These are phyloP conservation scores for Podargus strigoides DNA, from an alignment of 2,797 vertebrate species.

Conservation along the genomic window DNA sequence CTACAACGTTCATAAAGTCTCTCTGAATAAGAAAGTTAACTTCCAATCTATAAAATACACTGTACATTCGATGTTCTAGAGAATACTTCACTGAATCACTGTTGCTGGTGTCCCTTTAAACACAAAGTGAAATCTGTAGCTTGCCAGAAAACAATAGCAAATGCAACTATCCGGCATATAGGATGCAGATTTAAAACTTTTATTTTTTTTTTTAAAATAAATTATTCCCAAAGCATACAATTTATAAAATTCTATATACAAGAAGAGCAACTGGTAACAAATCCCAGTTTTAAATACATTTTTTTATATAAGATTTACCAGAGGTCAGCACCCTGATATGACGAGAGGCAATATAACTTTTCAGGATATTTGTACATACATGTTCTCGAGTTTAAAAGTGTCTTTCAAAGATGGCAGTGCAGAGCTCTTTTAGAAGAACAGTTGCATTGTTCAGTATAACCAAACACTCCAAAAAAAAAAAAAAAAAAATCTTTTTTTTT, in stretches of 20 bases:
- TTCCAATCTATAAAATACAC: slow-evolving; percentile 88
- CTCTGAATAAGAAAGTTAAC: slow-evolving; percentile 87
- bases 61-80: slow-evolving; percentile 82
- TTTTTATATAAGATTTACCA: slow-evolving; percentile 74
- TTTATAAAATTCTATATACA: slow-evolving; percentile 89
- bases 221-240: slow-evolving; percentile 88
- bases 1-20: slow-evolving; percentile 90
- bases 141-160: slow-evolving; percentile 58
- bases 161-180: slow-evolving; percentile 51
- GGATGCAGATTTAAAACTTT: slow-evolving; percentile 75
- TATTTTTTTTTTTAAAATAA: slow-evolving; percentile 81
- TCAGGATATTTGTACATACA: slow-evolving; percentile 82
- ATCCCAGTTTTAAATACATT: slow-evolving; percentile 91
- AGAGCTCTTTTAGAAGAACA: slow-evolving; percentile 82
- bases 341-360: slow-evolving; percentile 77
- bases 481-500: not conserved
- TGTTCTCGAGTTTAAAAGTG: slow-evolving; percentile 71
- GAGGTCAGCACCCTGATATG: slow-evolving; percentile 77
- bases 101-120: slow-evolving; percentile 79
- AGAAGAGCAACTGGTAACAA: slow-evolving; percentile 78
- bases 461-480: slow-evolving; percentile 27
- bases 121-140: slow-evolving; percentile 57
- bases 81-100: slow-evolving; percentile 70
- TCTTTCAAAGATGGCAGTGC: slow-evolving; percentile 85
- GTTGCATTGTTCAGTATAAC: slow-evolving; percentile 76